Evolutionary conservation across 2,888 invertebrate genomes (phyloP), one percentile per base, ranked within the genome.

Genomic region (Philopedon plagiatum): DNA sequence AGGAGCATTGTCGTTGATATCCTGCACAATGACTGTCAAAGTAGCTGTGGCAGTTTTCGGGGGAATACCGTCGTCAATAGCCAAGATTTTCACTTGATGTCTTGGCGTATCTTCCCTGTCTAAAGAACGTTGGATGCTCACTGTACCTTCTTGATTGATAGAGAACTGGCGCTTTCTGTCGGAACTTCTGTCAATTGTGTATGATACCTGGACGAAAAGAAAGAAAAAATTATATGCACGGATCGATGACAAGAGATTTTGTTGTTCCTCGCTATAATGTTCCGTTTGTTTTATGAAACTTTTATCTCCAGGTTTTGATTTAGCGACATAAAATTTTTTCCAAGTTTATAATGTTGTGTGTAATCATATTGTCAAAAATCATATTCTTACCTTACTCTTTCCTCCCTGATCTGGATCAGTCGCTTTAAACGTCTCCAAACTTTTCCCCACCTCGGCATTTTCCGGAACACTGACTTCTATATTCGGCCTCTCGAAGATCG

Each of bases 401-500:
- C 96, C 96, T 19, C 96, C 95, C 86, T 97, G 97, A 87, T 99
- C 99, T 1, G 95, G 96, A 88, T 99, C 99, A 8, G 94, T 95
- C 1, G 98, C 98, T 83, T 94, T 94, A 87, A 99, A 99, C 15
- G 94, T 95, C 85, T 97, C 97, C 79, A 99, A 87, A 76, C 92
- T 93, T 78, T 95, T 95, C 21, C 97, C 97, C 63, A 96, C 92
- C 83, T 93, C 93, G 1, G 96, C 95, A 84, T 98, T 96, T 86
- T 99, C 98, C 81, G 92, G 93, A 0, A 97, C 95, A 11, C 93
- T 93, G 3, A 94, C 94, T 87, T 96, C 97, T 79, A 98, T 96
- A 84, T 97, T 96, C 54, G 97, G 95, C 76, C 93, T 91, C 82
- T 97, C 96, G 84, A 96, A 98, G 82, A 94, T 94, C 4, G 98